Evolutionary conservation across 2,888 invertebrate genomes (phyloP), one percentile per base, ranked within the genome.

Genomic region (Caenorhabditis sp.): DNA sequence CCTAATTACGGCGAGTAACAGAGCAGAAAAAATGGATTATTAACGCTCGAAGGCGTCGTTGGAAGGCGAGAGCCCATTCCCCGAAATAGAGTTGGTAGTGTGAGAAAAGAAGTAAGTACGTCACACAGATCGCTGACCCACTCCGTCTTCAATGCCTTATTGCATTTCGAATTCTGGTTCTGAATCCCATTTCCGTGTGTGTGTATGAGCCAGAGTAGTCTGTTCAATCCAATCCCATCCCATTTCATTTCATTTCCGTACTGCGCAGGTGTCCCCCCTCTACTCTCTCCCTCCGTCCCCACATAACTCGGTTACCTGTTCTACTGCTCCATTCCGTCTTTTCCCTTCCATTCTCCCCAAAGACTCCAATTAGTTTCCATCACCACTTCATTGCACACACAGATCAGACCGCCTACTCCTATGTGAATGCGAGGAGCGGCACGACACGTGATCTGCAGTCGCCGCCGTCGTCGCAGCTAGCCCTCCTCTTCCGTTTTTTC

Each of bases 371-470:
- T 76, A 67, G 76, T 5, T 35, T 32, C 20, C 18, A 20, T 53
- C 50, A 15, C 40, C 20, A n/a, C n/a, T n/a, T 51, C 32, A 51
- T 69, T 44, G 44, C 56, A 37, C n/a, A n/a, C n/a, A n/a, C 62
- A 77, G 68, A 69, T 77, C 77, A 77, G 62, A 69, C 78, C 79
- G 65, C 70, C 79, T 69, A 62, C 65, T 78, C 71, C 79, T 79
- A 71, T 79, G 79, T 79, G 79, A 79, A 79, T 79, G 79, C 69
- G 53, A 65, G 60, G 71, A 70, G 60, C 67, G 50, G 53, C 53
- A 58, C 58, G 13, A 65, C 64, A 65, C 56, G 68, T 65, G 69
- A 65, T 68, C 62, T 70, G 79, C 65, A 79, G 79, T 65, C 44
- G 55, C 22, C 70, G 62, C 28, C 67, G 65, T 68, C 64, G 62